Conservation (phyloP, 1,140 invertebrate genomes). For the Argopecten irradians region DNA sequence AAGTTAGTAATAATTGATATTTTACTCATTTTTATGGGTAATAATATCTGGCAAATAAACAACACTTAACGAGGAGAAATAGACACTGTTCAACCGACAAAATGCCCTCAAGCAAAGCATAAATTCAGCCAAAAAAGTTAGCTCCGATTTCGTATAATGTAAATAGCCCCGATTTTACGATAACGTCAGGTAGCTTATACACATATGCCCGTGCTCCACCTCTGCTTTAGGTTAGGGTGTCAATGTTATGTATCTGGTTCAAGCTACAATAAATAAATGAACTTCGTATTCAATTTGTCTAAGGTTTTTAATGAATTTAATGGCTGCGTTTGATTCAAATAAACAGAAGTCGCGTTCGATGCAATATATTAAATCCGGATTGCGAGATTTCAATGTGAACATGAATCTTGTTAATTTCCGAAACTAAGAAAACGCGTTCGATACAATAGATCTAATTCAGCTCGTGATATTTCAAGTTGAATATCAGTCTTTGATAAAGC, state of each 20-base stretch:
- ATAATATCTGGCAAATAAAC: neutral
- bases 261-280: too few relatives aligned
- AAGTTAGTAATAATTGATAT: neutral
- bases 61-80: neutral
- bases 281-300: too few relatives aligned
- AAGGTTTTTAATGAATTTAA: too few relatives aligned
- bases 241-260: neutral
- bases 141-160: constrained; percentile 15
- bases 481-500: too few relatives aligned
- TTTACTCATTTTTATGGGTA: constrained; percentile 10
- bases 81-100: neutral
- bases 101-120: constrained; percentile 19
- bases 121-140: neutral
- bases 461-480: too few relatives aligned
- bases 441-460: too few relatives aligned
- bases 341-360: too few relatives aligned
- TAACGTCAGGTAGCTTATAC: neutral
- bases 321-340: too few relatives aligned
- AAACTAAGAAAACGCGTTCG: too few relatives aligned
- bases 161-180: neutral
- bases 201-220: neutral
- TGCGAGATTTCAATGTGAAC: too few relatives aligned
- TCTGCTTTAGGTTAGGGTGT: neutral
- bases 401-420: too few relatives aligned
- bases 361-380: too few relatives aligned